These are phyloP conservation scores for Naja naja DNA, from an alignment of 2,113 vertebrate genomes.

Conservation along the genomic window DNA sequence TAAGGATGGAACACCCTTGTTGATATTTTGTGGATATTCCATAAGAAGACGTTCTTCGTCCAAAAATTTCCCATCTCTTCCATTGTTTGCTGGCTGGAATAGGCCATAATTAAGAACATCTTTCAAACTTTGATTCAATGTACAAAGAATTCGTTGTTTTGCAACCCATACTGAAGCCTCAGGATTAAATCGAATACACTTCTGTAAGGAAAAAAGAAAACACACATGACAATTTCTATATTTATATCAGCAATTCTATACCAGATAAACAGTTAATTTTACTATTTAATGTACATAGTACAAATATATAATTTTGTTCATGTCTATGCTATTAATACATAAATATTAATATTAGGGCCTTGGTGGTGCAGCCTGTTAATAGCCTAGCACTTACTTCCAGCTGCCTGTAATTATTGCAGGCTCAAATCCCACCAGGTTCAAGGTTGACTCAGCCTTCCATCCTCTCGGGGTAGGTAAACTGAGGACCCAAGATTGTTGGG, in stretches of 20 bases:
- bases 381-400: no score
- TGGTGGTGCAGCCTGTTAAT: no score
- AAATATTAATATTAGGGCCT: no score
- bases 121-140: slow-evolving; percentile 88
- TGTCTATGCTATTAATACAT: not conserved
- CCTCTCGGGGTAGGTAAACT: no score
- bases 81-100: slow-evolving; percentile 87
- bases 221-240: not conserved
- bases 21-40: slow-evolving; percentile 87
- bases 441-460: no score
- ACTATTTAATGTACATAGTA: not conserved
- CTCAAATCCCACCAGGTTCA: no score
- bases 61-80: slow-evolving; percentile 88
- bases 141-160: slow-evolving; percentile 88
- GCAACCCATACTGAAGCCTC: slow-evolving; percentile 89
- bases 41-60: slow-evolving; percentile 87
- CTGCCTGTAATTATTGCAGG: no score
- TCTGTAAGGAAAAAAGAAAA: slow-evolving; percentile 70
- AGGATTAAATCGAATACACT: slow-evolving; percentile 90
- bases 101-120: slow-evolving; percentile 95
- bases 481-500: no score
- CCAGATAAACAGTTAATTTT: not conserved
- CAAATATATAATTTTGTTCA: not conserved
- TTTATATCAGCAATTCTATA: not conserved
- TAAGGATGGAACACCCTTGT: slow-evolving; percentile 83